These are phyloP conservation scores for Drosophila emarginata DNA, from an alignment of 2,888 invertebrate genomes.

Conservation along the genomic window DNA sequence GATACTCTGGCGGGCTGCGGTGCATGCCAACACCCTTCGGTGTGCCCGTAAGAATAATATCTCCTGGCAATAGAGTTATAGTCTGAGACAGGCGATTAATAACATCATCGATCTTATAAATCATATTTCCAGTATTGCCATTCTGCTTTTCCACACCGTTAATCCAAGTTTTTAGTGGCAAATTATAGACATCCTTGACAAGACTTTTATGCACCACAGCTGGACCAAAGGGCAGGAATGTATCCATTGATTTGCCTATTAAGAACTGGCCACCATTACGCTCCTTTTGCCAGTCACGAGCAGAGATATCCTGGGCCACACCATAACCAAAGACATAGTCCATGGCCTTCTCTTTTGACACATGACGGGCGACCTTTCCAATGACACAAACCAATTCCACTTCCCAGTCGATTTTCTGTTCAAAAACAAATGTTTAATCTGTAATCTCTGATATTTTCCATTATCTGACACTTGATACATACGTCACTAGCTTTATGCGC, in stretches of 20 bases:
- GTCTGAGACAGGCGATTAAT: slow-evolving; percentile 90
- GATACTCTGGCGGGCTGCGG: slow-evolving; percentile 90
- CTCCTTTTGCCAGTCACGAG: slow-evolving; percentile 90
- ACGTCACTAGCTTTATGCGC: slow-evolving; percentile 86
- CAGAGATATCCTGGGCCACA: slow-evolving; percentile 92
- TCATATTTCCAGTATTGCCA: slow-evolving; percentile 90
- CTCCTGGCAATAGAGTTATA: slow-evolving; percentile 92
- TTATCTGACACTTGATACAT: slow-evolving; percentile 61
- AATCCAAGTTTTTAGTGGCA: slow-evolving; percentile 88
- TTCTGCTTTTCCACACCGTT: slow-evolving; percentile 91
- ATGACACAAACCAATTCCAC: slow-evolving; percentile 87
- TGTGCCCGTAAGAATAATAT: slow-evolving; percentile 94
- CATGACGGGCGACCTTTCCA: slow-evolving; percentile 87
- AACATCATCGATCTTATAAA: slow-evolving; percentile 90
- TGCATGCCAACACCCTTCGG: slow-evolving; percentile 91
- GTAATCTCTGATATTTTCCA: slow-evolving; percentile 82
- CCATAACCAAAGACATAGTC: slow-evolving; percentile 92
- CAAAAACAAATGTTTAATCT: slow-evolving; percentile 16
- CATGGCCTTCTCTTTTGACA: slow-evolving; percentile 87
- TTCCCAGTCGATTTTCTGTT: slow-evolving; percentile 92
- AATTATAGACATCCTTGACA: slow-evolving; percentile 87
- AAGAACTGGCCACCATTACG: slow-evolving; percentile 87
- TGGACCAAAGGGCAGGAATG: slow-evolving; percentile 94
- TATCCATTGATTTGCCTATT: slow-evolving; percentile 92
- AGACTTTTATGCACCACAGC: slow-evolving; percentile 90